A percentile compares a stretch with the other conserved stretches of the same genome.
Evolutionary conservation across 1,140 invertebrate genomes (phyloP).

Genomic region (Bombus superbus): DNA sequence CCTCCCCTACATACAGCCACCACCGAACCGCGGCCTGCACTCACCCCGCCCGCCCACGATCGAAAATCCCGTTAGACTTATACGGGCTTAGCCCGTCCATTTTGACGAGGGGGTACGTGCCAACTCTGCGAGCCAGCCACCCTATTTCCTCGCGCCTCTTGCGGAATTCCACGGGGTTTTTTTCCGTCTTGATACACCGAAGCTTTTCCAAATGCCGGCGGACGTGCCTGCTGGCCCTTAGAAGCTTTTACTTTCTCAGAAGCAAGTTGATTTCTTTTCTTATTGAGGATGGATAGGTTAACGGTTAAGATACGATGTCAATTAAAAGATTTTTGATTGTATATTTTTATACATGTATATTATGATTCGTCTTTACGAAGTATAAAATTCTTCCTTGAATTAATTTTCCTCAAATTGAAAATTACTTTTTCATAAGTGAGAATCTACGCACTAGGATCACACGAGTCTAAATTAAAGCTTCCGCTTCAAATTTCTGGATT

Average conservation of each 20-base stretch:
- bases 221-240: conserved; percentile 30
- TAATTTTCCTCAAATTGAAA: too few relatives aligned
- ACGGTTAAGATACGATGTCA: too few relatives aligned
- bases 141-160: conserved; percentile 40
- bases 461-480: too few relatives aligned
- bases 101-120: conserved; percentile 78
- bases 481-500: too few relatives aligned
- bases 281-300: neutral
- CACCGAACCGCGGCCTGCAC: conserved; percentile 61
- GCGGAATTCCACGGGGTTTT: conserved; percentile 59
- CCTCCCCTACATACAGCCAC: conserved; percentile 47
- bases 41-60: conserved; percentile 78
- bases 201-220: conserved; percentile 50
- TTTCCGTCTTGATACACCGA: conserved; percentile 44
- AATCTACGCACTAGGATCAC: too few relatives aligned
- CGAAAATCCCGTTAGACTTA: conserved; percentile 83
- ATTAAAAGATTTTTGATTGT: too few relatives aligned
- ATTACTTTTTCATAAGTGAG: too few relatives aligned
- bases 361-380: too few relatives aligned
- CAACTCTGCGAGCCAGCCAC: conserved; percentile 60
- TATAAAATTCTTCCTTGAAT: too few relatives aligned
- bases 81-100: conserved; percentile 82
- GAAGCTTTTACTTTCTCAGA: neutral
- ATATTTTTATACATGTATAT: too few relatives aligned
- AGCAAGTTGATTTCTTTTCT: neutral